phyloP scores from a whole-genome alignment of 2,888 invertebrate species.

The Temnothorax unifasciatus region DNA sequence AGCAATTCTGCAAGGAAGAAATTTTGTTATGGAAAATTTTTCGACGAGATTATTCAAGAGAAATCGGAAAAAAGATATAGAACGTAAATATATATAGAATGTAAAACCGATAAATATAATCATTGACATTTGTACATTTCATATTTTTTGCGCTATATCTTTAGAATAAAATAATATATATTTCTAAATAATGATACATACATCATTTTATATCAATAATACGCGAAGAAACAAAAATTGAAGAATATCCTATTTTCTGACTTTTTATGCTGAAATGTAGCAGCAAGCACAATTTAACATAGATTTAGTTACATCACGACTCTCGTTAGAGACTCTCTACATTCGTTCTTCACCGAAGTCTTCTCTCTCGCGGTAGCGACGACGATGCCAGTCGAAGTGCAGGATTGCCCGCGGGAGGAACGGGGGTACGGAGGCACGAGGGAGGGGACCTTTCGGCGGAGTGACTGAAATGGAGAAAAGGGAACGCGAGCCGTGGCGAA shows the following conservation, averaged over 20 bases:
- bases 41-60: neutral
- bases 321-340: slow-evolving; percentile 20
- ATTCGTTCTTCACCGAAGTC: slow-evolving; percentile 39
- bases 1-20: neutral
- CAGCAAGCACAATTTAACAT: neutral
- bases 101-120: neutral
- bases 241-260: neutral
- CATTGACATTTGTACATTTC: neutral
- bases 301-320: slow-evolving; percentile 10
- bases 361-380: slow-evolving; percentile 53
- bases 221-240: neutral
- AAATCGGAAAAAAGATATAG: neutral
- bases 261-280: neutral
- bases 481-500: slow-evolving; percentile 51
- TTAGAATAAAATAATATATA: neutral
- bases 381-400: slow-evolving; percentile 47
- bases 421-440: slow-evolving; percentile 36
- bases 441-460: slow-evolving; percentile 59
- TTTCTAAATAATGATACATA: neutral
- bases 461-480: slow-evolving; percentile 56
- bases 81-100: neutral
- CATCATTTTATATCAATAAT: neutral
- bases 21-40: neutral
- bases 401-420: slow-evolving; percentile 47
- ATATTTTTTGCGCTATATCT: neutral